Base-by-base conservation (phyloP, 2,113 vertebrate species). In the Ardeotis arabs region DNA sequence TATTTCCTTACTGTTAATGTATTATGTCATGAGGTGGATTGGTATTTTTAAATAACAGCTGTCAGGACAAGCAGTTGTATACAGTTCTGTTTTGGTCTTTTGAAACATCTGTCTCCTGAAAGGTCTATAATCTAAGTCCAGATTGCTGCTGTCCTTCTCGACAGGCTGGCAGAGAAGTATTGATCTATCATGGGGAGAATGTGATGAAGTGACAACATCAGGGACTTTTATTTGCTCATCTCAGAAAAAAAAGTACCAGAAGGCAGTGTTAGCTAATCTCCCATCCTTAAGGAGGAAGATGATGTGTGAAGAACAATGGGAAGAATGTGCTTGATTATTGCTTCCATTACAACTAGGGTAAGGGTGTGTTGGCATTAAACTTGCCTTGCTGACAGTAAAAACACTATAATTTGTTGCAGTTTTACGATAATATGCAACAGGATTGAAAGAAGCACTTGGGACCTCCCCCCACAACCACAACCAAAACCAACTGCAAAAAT, bases 81-180 rank as follows among this genome's bases (percentile, higher is more conserved):
- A 17, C 20, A 67, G 52, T 44, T 68, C 16, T 60, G 6, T 1
- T 94, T 64, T 49, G 27, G 1, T 58, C 52, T 44, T 19, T 47
- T 67, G 14, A 66, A 87, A 35, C 44, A 60, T 44, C 25, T 70
- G 27, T 84, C 87, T 91, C 74, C 58, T 50, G 91, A 79, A 84
- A 84, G 37, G 28, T 74, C 17, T 85, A 8, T 67, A 91, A 81
- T 64, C 73, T 37, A 87, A 91, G 10, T 80, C 81, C 93, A 93
- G 67, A 95, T 95, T 94, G 84, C 37, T 75, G 50, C 78, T 87
- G 41, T 93, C 63, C 81, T 95, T 33, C 45, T 22, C 50, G 89
- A 87, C 84, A 83, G 66, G 17, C 41, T 93, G 58, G 66, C 50
- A 85, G 74, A 62, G 49, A 89, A 66, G 17, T 91, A 94, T 91